Conservation (phyloP, 2,888 invertebrate genomes). For the Abrostola triplasia region DNA sequence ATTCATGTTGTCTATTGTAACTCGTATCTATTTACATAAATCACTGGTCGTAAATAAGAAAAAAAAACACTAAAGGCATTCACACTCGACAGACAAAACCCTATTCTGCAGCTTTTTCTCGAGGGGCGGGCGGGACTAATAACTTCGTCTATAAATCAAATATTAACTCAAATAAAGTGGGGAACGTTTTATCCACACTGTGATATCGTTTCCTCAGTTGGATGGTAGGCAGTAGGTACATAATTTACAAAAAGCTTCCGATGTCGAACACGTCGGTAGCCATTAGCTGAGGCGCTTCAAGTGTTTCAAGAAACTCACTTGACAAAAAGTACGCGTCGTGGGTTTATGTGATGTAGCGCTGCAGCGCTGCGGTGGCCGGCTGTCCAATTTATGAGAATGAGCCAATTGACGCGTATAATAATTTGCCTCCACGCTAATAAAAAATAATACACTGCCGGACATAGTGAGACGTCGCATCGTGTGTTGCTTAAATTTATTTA, state of each 20-base stretch:
- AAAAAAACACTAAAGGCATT: slow-evolving; percentile 48
- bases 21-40: slow-evolving; percentile 26
- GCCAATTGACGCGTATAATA: slow-evolving; percentile 48
- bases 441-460: slow-evolving; percentile 16
- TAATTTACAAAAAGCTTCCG: slow-evolving; percentile 63
- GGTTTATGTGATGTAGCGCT: slow-evolving; percentile 40
- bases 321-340: slow-evolving; percentile 43
- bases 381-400: slow-evolving; percentile 49
- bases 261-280: slow-evolving; percentile 58
- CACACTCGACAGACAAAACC: slow-evolving; percentile 40
- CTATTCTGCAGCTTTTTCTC: slow-evolving; percentile 54
- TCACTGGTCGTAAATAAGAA: slow-evolving; percentile 37
- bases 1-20: slow-evolving; percentile 27
- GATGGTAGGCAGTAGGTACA: slow-evolving; percentile 22
- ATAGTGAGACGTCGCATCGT: slow-evolving; percentile 16
- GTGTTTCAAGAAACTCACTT: slow-evolving; percentile 57
- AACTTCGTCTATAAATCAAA: slow-evolving; percentile 75
- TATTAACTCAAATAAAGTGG: slow-evolving; percentile 73
- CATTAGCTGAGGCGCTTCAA: slow-evolving; percentile 55
- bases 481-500: slow-evolving; percentile 28
- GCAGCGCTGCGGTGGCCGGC: slow-evolving; percentile 32
- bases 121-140: slow-evolving; percentile 59
- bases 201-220: slow-evolving; percentile 60
- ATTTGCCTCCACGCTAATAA: slow-evolving; percentile 26
- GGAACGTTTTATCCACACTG: slow-evolving; percentile 64